Percentiles rank a stretch among this genome's conserved stretches.
Evolutionary conservation across 2,888 invertebrate species (phyloP).

Genomic region (Micropterix aruncella): DNA sequence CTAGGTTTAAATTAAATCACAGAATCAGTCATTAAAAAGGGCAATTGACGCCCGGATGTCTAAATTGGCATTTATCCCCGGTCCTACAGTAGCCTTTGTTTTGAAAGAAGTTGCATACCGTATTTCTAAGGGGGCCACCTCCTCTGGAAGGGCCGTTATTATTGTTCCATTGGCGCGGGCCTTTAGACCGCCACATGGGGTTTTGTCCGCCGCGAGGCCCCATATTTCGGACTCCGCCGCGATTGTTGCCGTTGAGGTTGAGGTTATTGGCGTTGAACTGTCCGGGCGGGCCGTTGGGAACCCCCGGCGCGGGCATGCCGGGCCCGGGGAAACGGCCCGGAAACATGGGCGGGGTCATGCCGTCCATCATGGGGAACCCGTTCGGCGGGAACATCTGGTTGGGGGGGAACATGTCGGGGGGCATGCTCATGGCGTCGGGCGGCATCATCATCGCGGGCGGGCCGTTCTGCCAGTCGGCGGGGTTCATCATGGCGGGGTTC

Average conservation of each 20-base stretch:
- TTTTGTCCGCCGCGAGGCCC: conserved; percentile 33
- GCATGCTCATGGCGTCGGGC: conserved; percentile 35
- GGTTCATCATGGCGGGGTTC: conserved; percentile 22
- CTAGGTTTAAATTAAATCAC: neutral
- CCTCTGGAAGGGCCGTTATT: conserved; percentile 33
- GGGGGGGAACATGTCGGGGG: conserved; percentile 29
- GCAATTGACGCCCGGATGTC: conserved; percentile 60
- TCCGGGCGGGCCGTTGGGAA: conserved; percentile 16
- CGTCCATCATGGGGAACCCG: conserved; percentile 22
- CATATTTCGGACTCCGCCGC: conserved; percentile 40
- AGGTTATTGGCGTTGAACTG: conserved; percentile 26
- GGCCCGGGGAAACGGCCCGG: conserved; percentile 27
- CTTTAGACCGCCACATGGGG: conserved; percentile 34
- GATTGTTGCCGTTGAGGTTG: conserved; percentile 22
- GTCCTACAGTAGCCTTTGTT: conserved; percentile 69
- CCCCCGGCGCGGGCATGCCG: conserved; percentile 22
- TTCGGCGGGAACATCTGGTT: conserved; percentile 25
- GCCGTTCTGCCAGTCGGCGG: conserved; percentile 28
- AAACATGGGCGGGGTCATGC: conserved; percentile 25
- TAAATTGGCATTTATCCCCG: conserved; percentile 69
- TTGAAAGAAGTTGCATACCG: conserved; percentile 64
- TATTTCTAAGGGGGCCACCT: conserved; percentile 31
- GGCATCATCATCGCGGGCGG: conserved; percentile 31
- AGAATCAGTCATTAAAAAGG: conserved; percentile 23
- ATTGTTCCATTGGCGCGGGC: conserved; percentile 30